Base-by-base conservation (phyloP, 1,140 invertebrate species). In the Sitodiplosis mosellana region DNA sequence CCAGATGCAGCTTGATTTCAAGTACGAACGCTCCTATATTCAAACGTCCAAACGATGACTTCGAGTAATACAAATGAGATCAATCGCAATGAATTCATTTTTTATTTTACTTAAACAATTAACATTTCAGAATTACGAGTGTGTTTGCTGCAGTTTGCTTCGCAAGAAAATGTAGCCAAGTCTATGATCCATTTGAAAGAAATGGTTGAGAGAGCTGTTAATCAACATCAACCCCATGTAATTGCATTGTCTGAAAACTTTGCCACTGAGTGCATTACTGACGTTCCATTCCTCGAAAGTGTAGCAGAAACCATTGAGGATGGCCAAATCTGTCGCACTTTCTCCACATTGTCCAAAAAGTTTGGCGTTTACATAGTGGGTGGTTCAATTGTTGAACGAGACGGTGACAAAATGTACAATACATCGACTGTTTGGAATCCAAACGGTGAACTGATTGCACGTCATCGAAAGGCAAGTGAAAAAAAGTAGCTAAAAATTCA, bases 221-320 rank as follows among this genome's bases (percentile, higher is more conserved):
- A 81, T 55, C 59, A 75, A 49, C 70, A 77, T 46, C 77, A 83
- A 15, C 85, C 87, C 1, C 72, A 84, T 37, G 56, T 96, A 21
- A 72, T 94, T 14, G 78, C 78, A 1, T 60, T 95, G 12, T 89
- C 90, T 1, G 90, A 96, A 71, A 94, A 88, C 58, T 96, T 94
- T 56, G 95, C 94, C 67, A 88, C 14, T 18, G 17, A 3, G 3
- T 40, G 14, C 14, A 6, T 4, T 5, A n/a, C 3, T 12, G 12
- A 12, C 3, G 14, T 6, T 18, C 6, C 37, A 4, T 6, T 5
- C 14, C 6, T 40, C 14, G 17, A 40, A 40, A 4, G 14, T 12
- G 37, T 4, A 40, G 41, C 90, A 0, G 91, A 95, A 66, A 58
- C 62, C 17, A 79, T 95, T 22, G 87, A 88, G 0, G 63, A 68